phyloP scores from a whole-genome alignment of 2,113 vertebrate species.

The Turnix velox region DNA sequence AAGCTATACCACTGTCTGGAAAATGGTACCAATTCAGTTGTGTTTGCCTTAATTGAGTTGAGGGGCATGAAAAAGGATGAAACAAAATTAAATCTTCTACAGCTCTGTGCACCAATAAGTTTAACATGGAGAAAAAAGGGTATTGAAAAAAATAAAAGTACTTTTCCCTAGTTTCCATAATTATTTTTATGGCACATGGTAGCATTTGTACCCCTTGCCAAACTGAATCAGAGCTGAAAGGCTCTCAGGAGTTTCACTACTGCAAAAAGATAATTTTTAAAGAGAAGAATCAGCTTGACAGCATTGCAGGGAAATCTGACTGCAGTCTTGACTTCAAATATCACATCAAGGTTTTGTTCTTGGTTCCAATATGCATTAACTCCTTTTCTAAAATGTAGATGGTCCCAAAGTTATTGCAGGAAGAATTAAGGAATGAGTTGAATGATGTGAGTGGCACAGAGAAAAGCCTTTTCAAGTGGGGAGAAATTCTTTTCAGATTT shows the following conservation, averaged over 20 bases:
- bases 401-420: neutral
- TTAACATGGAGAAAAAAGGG: neutral
- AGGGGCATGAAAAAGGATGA: neutral
- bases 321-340: neutral
- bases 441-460: neutral
- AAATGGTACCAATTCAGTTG: neutral
- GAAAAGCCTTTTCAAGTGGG: neutral
- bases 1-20: neutral
- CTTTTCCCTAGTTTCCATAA: neutral
- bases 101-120: neutral
- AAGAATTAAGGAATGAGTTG: neutral
- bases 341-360: neutral
- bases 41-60: constrained; percentile 7
- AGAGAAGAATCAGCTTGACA: neutral
- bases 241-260: neutral
- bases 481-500: neutral
- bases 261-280: neutral
- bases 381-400: neutral
- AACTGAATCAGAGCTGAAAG: neutral
- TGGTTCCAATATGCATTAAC: neutral
- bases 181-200: neutral
- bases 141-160: neutral
- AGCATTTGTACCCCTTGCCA: neutral
- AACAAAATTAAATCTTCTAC: neutral
- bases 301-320: neutral